Evolutionary conservation across 2,113 vertebrate species (phyloP).

Genomic region (Oreochromis tanganicae): DNA sequence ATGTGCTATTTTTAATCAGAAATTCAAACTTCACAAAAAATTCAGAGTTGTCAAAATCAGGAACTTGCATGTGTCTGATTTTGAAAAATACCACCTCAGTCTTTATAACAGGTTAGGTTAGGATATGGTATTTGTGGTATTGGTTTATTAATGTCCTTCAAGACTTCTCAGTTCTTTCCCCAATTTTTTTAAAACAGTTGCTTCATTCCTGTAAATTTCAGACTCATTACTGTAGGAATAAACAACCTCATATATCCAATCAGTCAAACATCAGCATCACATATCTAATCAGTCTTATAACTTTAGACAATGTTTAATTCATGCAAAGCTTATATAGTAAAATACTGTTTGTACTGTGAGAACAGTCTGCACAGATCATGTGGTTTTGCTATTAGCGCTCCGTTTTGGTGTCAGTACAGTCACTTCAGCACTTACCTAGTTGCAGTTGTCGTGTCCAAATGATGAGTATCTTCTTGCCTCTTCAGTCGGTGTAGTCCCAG

Average conservation of each 20-base stretch:
- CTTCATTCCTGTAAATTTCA: background rate
- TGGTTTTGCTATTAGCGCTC: background rate
- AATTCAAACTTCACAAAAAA: background rate
- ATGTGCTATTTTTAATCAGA: background rate
- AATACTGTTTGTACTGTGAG: background rate
- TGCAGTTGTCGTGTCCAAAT: background rate
- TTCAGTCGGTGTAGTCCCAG: slow-evolving; percentile 88
- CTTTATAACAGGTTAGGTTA: background rate
- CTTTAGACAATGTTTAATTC: background rate
- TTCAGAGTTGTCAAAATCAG: background rate
- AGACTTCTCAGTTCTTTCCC: background rate
- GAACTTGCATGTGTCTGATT: background rate
- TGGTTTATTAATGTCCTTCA: background rate
- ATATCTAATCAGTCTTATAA: background rate
- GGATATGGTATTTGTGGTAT: background rate
- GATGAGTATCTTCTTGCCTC: background rate
- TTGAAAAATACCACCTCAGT: background rate
- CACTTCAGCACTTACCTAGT: background rate
- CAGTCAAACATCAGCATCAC: background rate
- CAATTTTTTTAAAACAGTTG: background rate
- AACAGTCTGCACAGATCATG: background rate
- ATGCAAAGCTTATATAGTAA: background rate
- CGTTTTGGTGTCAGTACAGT: background rate
- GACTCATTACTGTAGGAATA: background rate
- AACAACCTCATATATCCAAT: background rate